These are phyloP conservation scores for Sclerurus mexicanus DNA, from an alignment of 2,113 vertebrate species.

Conservation along the genomic window DNA sequence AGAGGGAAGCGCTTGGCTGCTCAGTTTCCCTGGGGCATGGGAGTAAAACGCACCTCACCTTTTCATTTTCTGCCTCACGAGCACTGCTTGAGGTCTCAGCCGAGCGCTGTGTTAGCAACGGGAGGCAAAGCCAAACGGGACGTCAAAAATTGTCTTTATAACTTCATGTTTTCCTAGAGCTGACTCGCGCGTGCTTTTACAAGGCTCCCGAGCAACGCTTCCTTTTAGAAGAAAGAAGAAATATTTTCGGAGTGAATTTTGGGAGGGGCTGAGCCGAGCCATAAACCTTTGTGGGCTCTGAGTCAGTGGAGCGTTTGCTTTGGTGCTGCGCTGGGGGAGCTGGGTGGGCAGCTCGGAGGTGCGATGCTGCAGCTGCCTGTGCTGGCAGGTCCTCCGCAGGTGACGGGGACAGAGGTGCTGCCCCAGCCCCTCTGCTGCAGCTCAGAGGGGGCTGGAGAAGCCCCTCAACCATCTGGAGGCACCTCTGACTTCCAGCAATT, in stretches of 20 bases:
- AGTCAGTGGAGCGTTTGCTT: background rate
- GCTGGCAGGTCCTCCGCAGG: fast-evolving
- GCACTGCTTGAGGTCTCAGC: background rate
- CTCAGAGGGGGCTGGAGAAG: background rate
- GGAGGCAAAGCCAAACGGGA: background rate
- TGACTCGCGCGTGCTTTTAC: background rate
- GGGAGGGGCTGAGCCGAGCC: background rate
- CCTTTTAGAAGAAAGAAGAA: background rate
- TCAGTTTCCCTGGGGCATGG: background rate
- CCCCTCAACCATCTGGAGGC: background rate
- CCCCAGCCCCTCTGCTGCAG: background rate
- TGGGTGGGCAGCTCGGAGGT: fast-evolving
- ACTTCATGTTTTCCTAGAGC: background rate
- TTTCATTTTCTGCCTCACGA: background rate
- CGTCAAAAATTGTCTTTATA: background rate
- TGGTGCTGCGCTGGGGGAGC: background rate
- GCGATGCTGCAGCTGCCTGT: background rate
- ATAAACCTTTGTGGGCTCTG: background rate
- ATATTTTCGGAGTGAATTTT: background rate
- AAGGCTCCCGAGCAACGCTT: background rate
- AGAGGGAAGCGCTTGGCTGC: background rate
- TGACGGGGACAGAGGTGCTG: background rate
- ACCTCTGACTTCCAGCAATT: background rate
- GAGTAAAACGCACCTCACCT: background rate
- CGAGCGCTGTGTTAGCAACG: background rate